Conservation (phyloP, 2,888 invertebrate genomes). For the Heliothis peltigera region DNA sequence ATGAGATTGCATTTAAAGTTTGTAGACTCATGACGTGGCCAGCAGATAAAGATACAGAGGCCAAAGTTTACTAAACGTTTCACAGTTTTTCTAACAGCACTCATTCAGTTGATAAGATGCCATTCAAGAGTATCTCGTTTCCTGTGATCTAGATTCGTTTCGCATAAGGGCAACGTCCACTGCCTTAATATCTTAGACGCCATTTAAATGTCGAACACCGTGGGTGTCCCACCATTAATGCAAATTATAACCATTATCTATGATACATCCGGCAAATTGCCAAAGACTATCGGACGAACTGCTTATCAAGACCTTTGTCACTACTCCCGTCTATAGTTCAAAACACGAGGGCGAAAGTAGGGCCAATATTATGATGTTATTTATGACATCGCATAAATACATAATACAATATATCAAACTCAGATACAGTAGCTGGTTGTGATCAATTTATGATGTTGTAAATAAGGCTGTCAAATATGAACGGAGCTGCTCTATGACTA, state of each 20-base stretch:
- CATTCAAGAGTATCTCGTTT: conserved; percentile 70
- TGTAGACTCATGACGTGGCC: conserved; percentile 48
- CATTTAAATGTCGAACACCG: conserved; percentile 45
- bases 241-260: conserved; percentile 72
- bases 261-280: conserved; percentile 84
- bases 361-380: conserved; percentile 70
- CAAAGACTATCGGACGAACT: conserved; percentile 76
- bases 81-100: conserved; percentile 72
- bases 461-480: conserved; percentile 56
- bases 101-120: conserved; percentile 73
- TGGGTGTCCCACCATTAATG: conserved; percentile 66
- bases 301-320: conserved; percentile 83
- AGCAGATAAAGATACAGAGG: conserved; percentile 68
- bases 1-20: conserved; percentile 36
- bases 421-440: conserved; percentile 63
- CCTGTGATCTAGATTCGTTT: conserved; percentile 72
- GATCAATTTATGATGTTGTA: conserved; percentile 66
- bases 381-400: conserved; percentile 69
- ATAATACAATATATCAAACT: conserved; percentile 64
- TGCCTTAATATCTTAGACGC: conserved; percentile 43
- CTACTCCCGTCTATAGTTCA: conserved; percentile 69
- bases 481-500: conserved; percentile 40
- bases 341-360: conserved; percentile 74
- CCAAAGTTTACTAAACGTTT: conserved; percentile 71
- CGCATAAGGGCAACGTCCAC: conserved; percentile 62